Conservation (phyloP, 2,797 vertebrate genomes). For the Neopelma chrysocephalum region DNA sequence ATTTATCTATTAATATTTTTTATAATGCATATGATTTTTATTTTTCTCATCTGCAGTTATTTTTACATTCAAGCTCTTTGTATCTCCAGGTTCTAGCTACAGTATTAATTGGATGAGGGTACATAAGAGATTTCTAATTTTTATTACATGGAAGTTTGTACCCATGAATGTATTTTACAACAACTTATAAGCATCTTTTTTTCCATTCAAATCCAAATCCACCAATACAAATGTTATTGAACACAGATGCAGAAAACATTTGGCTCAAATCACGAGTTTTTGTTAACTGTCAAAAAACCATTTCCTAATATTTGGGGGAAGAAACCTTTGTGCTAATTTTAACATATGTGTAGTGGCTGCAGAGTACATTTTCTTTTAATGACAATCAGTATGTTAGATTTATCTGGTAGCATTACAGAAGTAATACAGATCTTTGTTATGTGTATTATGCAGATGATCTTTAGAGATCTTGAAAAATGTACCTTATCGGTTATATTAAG, state of each 20-base stretch:
- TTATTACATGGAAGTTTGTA: neutral
- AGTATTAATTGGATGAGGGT: neutral
- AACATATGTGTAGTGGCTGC: neutral
- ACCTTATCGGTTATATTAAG: neutral
- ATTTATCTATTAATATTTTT: neutral
- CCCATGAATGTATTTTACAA: neutral
- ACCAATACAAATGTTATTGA: neutral
- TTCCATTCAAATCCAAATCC: neutral
- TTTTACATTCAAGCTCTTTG: neutral
- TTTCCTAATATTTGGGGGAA: neutral
- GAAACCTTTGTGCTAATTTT: conserved; percentile 1
- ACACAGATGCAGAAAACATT: neutral
- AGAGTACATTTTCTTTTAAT: neutral
- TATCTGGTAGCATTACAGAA: neutral
- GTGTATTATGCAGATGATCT: neutral
- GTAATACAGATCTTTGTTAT: neutral
- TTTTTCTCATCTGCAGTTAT: neutral
- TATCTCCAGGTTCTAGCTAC: neutral
- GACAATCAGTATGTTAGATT: neutral
- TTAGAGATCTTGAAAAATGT: neutral
- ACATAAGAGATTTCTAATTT: neutral
- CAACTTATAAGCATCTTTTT: neutral
- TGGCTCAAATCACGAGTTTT: neutral
- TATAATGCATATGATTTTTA: neutral
- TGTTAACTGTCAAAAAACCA: neutral